Evolutionary conservation across 2,888 invertebrate species (phyloP).

Genomic region (Gandaritis pyraliata): DNA sequence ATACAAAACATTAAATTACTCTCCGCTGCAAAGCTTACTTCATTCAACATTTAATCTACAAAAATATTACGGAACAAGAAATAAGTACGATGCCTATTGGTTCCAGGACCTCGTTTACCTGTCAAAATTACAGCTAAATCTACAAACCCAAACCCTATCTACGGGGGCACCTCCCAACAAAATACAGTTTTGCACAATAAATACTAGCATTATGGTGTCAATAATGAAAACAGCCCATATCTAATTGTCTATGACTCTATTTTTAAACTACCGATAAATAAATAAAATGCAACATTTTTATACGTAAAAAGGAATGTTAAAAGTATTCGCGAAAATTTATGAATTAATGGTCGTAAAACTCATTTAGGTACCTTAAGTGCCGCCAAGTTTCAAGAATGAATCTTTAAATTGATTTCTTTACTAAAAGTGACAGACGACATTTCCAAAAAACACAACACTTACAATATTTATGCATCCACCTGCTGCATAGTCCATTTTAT

Average conservation of each 20-base stretch:
- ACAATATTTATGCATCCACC: too few species aligned
- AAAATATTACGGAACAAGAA: slow-evolving; percentile 47
- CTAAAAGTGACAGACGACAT: slow-evolving; percentile 29
- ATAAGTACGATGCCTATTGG: slow-evolving; percentile 55
- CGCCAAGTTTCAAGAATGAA: slow-evolving; percentile 42
- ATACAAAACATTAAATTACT: slow-evolving; percentile 71
- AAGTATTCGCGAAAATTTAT: slow-evolving; percentile 43
- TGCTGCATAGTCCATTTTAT: neutral
- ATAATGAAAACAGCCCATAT: slow-evolving; percentile 69
- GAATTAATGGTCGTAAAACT: slow-evolving; percentile 21
- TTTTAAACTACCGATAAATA: slow-evolving; percentile 60
- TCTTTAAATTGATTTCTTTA: slow-evolving; percentile 3
- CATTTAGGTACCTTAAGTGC: slow-evolving; percentile 43
- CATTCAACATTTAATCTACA: slow-evolving; percentile 31
- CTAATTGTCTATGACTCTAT: slow-evolving; percentile 69
- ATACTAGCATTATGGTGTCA: slow-evolving; percentile 43
- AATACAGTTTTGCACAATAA: slow-evolving; percentile 50
- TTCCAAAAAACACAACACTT: neutral
- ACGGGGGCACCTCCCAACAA: slow-evolving; percentile 60
- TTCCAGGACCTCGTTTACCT: slow-evolving; percentile 48
- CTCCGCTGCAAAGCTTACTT: slow-evolving; percentile 59
- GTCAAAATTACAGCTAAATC: slow-evolving; percentile 38
- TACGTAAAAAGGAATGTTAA: slow-evolving; percentile 72
- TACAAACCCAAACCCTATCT: slow-evolving; percentile 62
- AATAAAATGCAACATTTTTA: slow-evolving; percentile 65